Conservation (phyloP, 1,140 invertebrate genomes). For the Dolichoris vasculosae region DNA sequence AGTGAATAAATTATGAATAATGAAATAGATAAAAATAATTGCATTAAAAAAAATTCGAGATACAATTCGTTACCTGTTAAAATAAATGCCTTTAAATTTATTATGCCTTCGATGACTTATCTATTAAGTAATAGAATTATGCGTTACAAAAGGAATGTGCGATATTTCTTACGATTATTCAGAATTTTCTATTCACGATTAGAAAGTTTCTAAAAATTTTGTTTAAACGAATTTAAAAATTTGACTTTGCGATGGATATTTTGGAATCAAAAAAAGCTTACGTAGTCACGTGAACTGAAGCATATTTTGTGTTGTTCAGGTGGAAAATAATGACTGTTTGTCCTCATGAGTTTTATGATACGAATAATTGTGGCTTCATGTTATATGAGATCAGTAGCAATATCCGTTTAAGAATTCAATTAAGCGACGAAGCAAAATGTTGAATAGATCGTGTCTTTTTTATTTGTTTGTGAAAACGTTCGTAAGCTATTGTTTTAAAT, state of each 20-base stretch:
- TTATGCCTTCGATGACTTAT: background rate
- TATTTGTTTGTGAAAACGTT: background rate
- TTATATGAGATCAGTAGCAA: constrained; percentile 18
- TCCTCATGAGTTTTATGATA: background rate
- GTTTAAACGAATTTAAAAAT: background rate
- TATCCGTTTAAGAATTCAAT: constrained; percentile 35
- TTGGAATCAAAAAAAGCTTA: background rate
- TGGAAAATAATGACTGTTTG: constrained; percentile 31
- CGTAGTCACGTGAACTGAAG: background rate
- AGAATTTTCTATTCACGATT: background rate
- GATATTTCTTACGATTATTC: background rate
- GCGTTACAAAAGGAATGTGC: background rate
- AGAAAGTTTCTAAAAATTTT: background rate
- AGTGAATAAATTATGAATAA: background rate
- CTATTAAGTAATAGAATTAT: background rate
- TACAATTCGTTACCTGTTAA: background rate
- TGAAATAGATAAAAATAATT: background rate
- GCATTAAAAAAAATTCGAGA: background rate
- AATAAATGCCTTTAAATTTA: background rate
- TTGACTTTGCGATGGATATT: background rate
- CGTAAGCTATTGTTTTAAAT: constrained; percentile 17
- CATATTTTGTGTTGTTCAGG: background rate
- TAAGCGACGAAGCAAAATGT: constrained; percentile 31
- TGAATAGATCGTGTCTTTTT: background rate
- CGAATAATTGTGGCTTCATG: constrained; percentile 27